These are phyloP conservation scores for Macrosoma leucophasiata DNA, from an alignment of 2,888 invertebrate genomes.

Conservation along the genomic window DNA sequence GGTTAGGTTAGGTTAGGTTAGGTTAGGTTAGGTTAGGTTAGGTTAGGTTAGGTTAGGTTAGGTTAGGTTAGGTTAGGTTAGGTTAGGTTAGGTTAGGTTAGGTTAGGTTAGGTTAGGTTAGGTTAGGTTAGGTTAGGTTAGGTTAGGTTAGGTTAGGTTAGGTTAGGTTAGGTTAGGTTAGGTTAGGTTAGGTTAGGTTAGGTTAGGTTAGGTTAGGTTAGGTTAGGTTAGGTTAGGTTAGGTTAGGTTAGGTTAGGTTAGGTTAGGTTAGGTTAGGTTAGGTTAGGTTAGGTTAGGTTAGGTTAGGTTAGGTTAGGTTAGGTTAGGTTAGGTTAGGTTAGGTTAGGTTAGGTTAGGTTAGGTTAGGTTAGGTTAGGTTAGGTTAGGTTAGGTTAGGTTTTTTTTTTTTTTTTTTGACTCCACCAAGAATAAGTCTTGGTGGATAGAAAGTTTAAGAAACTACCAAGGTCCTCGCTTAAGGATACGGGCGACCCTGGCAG, in stretches of 20 bases:
- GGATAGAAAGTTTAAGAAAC: too few relatives aligned
- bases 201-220: constrained; percentile 13
- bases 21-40: constrained; percentile 21
- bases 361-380: constrained; percentile 16
- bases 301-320: constrained; percentile 18
- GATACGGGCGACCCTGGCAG: too few relatives aligned
- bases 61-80: constrained; percentile 18
- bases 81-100: constrained; percentile 12
- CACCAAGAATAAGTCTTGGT: too few relatives aligned
- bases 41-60: constrained; percentile 21
- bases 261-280: constrained; percentile 16
- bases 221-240: constrained; percentile 13
- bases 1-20: constrained; percentile 19
- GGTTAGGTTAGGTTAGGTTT: constrained; percentile 14
- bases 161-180: constrained; percentile 12
- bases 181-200: constrained; percentile 15
- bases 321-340: constrained; percentile 17
- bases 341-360: constrained; percentile 17
- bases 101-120: constrained; percentile 14
- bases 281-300: constrained; percentile 17
- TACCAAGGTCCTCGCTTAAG: too few relatives aligned
- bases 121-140: constrained; percentile 16
- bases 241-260: constrained; percentile 15
- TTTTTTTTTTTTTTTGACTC: too few relatives aligned
- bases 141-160: constrained; percentile 14